Base-by-base conservation (phyloP, 2,113 vertebrate species). In the Calidris pygmaea region DNA sequence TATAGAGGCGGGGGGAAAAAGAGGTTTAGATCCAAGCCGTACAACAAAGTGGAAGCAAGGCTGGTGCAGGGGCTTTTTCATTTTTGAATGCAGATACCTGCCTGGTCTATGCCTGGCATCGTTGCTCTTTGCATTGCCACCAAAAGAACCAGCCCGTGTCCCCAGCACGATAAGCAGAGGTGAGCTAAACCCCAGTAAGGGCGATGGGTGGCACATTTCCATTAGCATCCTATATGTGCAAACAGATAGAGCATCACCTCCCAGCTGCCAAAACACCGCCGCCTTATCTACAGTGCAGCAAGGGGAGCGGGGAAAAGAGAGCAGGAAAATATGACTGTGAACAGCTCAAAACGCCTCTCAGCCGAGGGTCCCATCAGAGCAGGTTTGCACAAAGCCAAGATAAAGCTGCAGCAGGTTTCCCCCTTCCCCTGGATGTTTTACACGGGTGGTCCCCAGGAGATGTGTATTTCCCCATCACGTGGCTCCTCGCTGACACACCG, bases 181-280 rank as follows among this genome's bases (percentile, higher is more conserved):
- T 21, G 39, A 56, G 21, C 5, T 59, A 77, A 87, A 53, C 74
- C 74, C 60, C 60, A 15, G 41, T 23, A 45, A 50, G 3, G 15
- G 24, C 19, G 62, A 81, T 14, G 89, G 70, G 77, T 89, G 84
- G 87, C 94, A 73, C 29, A 0, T 91, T 95, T 94, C 89, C 89
- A 77, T 89, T 14, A 67, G 47, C 12, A 4, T 47, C 74, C 89
- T 55, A 14, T 45, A 43, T 63, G 87, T 89, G 87, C 84, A 95
- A 87, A 95, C 84, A 96, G 92, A 93, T 37, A 86, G 71, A 82
- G 45, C 11, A 5, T 73, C 87, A n/a, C 84, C 63, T 91, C 83
- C 94, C 95, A 94, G 91, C 94, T 96, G 95, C 95, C 94, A 94
- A 95, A 97, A 95, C 87, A 93, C 81, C 18, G 71, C 48, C 3